Percentiles rank a stretch among this genome's conserved stretches.
These are phyloP conservation scores for Menidia beryllina DNA, from an alignment of 2,113 vertebrate genomes.

Conservation along the genomic window DNA sequence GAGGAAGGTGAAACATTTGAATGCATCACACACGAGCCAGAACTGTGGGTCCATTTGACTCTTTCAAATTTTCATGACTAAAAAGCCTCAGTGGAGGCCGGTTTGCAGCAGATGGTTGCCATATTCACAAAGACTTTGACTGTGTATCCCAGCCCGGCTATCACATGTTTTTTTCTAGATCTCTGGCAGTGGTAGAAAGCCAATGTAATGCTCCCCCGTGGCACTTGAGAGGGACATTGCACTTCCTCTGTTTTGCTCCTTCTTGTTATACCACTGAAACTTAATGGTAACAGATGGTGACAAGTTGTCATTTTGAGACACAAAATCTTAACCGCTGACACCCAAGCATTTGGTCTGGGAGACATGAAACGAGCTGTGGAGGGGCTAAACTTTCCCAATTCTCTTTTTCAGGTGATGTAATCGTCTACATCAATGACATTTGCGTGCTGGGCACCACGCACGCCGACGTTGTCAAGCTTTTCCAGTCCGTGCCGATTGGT, in stretches of 20 bases:
- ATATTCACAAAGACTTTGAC: conserved; percentile 13
- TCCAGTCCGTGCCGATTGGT: conserved; percentile 98
- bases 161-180: conserved; percentile 26
- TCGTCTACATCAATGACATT: conserved; percentile 99
- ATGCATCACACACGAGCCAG: background rate
- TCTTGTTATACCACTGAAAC: conserved; percentile 31
- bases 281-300: conserved; percentile 38
- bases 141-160: conserved; percentile 23
- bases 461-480: conserved; percentile 99
- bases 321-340: conserved; percentile 26
- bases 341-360: background rate
- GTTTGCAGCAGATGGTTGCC: conserved; percentile 30
- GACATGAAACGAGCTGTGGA: background rate
- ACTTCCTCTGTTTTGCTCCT: conserved; percentile 20
- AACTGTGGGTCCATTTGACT: conserved; percentile 1
- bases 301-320: conserved; percentile 36
- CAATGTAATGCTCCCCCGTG: conserved; percentile 26
- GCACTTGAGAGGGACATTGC: conserved; percentile 25
- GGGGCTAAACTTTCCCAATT: conserved; percentile 4
- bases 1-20: background rate
- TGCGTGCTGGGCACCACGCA: conserved; percentile 98
- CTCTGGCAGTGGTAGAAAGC: conserved; percentile 23
- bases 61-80: conserved; percentile 16
- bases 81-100: conserved; percentile 5
- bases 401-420: conserved; percentile 92